phyloP scores from a whole-genome alignment of 2,113 vertebrate species.

The Corythoichthys intestinalis region DNA sequence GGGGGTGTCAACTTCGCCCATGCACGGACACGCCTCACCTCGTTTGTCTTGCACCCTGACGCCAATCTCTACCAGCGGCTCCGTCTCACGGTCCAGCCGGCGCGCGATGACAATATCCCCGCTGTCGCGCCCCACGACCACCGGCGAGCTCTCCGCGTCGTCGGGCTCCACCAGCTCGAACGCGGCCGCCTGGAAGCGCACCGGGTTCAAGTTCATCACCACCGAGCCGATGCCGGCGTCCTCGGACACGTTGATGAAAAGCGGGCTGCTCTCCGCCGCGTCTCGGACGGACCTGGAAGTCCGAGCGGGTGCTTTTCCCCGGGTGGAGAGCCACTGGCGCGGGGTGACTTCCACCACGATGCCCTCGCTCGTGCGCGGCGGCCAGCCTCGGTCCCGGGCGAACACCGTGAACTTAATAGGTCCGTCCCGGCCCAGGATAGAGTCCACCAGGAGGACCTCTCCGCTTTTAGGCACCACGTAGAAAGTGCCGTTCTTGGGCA shows the following conservation, averaged over 20 bases:
- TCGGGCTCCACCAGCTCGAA: constrained; percentile 80
- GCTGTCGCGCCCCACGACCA: constrained; percentile 75
- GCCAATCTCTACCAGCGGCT: constrained; percentile 72
- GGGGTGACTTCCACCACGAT: constrained; percentile 75
- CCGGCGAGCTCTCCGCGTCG: constrained; percentile 69
- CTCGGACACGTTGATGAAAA: constrained; percentile 78
- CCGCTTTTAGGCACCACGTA: constrained; percentile 86
- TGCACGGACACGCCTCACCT: constrained; percentile 68
- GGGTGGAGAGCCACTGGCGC: constrained; percentile 58
- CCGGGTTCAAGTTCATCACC: constrained; percentile 74
- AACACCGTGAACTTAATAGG: constrained; percentile 77
- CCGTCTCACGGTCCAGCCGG: constrained; percentile 78
- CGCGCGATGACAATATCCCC: constrained; percentile 78
- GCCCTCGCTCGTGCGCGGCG: constrained; percentile 73
- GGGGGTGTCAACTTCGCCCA: background rate
- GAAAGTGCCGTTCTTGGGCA: constrained; percentile 78
- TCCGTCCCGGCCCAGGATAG: constrained; percentile 76
- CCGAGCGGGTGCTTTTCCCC: constrained; percentile 28
- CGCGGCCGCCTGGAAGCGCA: constrained; percentile 63
- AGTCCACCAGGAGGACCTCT: constrained; percentile 80
- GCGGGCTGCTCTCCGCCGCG: constrained; percentile 57
- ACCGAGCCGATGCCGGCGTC: constrained; percentile 76
- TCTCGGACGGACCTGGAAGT: constrained; percentile 65
- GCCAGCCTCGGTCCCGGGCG: constrained; percentile 81
- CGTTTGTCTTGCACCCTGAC: constrained; percentile 78